Base-by-base conservation (phyloP, 2,888 invertebrate species). In the Biston stratarius region DNA sequence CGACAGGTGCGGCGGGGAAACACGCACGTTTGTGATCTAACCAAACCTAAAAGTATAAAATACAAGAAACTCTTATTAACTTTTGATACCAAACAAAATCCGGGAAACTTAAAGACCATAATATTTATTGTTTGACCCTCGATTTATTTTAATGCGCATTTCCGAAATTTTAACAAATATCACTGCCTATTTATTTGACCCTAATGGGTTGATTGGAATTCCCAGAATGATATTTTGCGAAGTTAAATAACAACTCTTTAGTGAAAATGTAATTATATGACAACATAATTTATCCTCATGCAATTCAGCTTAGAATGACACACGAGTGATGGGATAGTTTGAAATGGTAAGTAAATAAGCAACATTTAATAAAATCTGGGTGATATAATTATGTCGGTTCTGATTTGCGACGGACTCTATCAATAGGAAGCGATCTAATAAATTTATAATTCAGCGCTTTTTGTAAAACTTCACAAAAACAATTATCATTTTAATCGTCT, bases 381-480 rank as follows among this genome's bases (percentile, higher is more conserved):
- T 3, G 1, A 24, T 24, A 24, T 24, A 24, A 24, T 24, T n/a
- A 33, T 38, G 64, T 49, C 6, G 56, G 33, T 66, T 33, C 2
- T 44, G 11, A 62, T 57, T 61, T 42, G 59, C 59, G 58, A n/a
- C 59, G 59, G 9, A 8, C 5, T 1, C 7, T 69, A 69, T 69
- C 69, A 64, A 48, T 47, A 67, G 67, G 67, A 69, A 69, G 61
- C 64, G 61, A 69, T 69, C 71, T 66, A 61, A 62, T 63, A 61
- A 52, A 55, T 61, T 24, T 49, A 42, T 40, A 59, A 60, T 67
- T 44, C 61, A 61, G 62, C 49, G 58, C 51, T 62, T 57, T 57
- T 57, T 45, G 44, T 55, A 60, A 33, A 36, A 56, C 60, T 58
- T 44, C 10, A 65, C 58, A 63, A 71, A 70, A 67, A 70, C 70